These are phyloP conservation scores for Heliconius cydno DNA, from an alignment of 2,888 invertebrate species.

Conservation along the genomic window DNA sequence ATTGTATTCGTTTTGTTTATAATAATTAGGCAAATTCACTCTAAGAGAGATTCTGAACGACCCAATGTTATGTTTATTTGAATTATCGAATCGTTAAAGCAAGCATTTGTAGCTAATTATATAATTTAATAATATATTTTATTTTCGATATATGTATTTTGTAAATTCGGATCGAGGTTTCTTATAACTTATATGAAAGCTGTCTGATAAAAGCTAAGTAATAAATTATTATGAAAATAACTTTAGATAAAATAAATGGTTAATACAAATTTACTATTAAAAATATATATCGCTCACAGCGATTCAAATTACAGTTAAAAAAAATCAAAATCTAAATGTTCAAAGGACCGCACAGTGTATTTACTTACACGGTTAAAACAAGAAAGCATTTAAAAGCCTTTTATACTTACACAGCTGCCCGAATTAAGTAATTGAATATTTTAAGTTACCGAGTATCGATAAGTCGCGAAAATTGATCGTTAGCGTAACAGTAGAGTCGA, in stretches of 20 bases:
- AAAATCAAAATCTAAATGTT: not conserved
- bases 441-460: constrained; percentile 41
- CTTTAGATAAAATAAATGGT: not conserved
- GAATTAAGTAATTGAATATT: constrained; percentile 59
- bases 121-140: constrained; percentile 1
- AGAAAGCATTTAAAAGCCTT: constrained; percentile 23
- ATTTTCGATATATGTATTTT: not conserved
- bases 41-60: constrained; percentile 13
- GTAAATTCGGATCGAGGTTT: not conserved
- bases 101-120: constrained; percentile 12
- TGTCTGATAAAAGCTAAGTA: not conserved
- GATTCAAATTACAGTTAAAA: not conserved
- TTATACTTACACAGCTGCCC: constrained; percentile 46
- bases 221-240: not conserved
- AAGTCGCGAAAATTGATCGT: constrained; percentile 47
- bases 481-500: constrained; percentile 42
- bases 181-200: not conserved
- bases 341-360: constrained; percentile 13
- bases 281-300: not conserved
- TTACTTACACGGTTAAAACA: constrained; percentile 2
- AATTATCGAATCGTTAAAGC: constrained; percentile 22
- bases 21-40: constrained; percentile 13
- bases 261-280: not conserved
- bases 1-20: not conserved
- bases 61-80: constrained; percentile 3